Evolutionary conservation across 2,888 invertebrate species (phyloP), one percentile per base, ranked within the genome.

Genomic region (Euclidia mi): DNA sequence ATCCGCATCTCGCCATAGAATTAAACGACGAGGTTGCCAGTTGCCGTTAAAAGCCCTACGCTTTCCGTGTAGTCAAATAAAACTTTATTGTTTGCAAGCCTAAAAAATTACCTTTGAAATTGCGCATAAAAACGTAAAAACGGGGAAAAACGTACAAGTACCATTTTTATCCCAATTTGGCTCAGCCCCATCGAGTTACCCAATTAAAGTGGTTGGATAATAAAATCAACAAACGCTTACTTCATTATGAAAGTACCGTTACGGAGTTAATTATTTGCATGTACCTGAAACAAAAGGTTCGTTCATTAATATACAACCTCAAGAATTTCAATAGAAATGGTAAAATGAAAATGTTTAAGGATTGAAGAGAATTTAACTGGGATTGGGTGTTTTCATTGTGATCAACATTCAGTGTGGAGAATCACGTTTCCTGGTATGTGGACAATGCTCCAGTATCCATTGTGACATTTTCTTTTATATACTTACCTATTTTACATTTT

Each of bases 231-330:
- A 69, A 69, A 53, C 70, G 61, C 69, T 74, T 63, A 69, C 74
- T 62, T 41, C 44, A 31, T 66, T 62, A 68, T 67, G 59, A 60
- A 45, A 61, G 34, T 56, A 35, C 51, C 55, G 43, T 59, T 48
- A 51, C 44, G 43, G 45, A 51, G 66, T 66, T 71, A 74, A 74
- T 74, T 66, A 74, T 69, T 62, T 69, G 64, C 58, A 74, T 59
- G 62, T 77, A 77, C 76, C 76, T 77, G 77, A 49, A 77, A 77
- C 77, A 76, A 76, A 56, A 46, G 64, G 56, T 52, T 60, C 43
- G 58, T 69, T 69, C 6, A 66, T 74, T 74, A 74, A 58, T 65
- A 65, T 61, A 42, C 47, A 51, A 58, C 44, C 53, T 64, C 41
- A 65, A 53, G 32, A 45, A 7, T 37, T 51, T 41, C 17, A 40